Evolutionary conservation across 1,140 invertebrate species (phyloP), one percentile per base, ranked within the genome.

Genomic region (Drosophila mauritiana): DNA sequence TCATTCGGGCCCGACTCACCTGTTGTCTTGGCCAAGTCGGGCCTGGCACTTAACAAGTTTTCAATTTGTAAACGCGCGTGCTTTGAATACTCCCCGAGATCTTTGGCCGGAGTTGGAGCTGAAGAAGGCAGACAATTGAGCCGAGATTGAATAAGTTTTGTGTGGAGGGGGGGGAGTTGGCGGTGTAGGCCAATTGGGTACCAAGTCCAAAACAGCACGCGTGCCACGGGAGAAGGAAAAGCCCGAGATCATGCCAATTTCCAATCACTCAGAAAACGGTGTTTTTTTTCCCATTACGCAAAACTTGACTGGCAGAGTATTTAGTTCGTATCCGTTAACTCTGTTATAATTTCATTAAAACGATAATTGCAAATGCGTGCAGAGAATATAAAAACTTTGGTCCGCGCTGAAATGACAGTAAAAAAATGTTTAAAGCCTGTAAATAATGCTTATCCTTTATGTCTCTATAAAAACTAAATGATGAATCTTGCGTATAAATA

Each of bases 1-100:
- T 13, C 13, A 45, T 20, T 31, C 46, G 15, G 34, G 13, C 48
- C 49, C 17, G 65, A 49, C 64, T 89, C 83, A 86, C 83, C 83
- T 88, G 83, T 69, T 85, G 84, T 64, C 58, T 31, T 43, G 56
- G 31, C 64, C 40, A 69, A 76, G 53, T 61, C 58, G 59, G 53
- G 70, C 43, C 59, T 64, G 56, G 48, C 54, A 80, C 80, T 88
- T 89, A 88, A 88, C 84, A 88, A 88, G 84, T 89, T 88, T 88
- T 88, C 84, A 88, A 88, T 88, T 88, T 88, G 84, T 88, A 88
- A 89, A 73, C 84, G 84, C 80, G 84, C 84, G 84, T 88, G 84
- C 84, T 89, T 88, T 88, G 84, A 88, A 88, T 88, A 89, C 84
- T 72, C 55, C 46, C 63, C 37, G 37, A 78, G 63, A 63, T 48